Base-by-base conservation (phyloP, 2,888 invertebrate species). In the Prenolepis imparis region DNA sequence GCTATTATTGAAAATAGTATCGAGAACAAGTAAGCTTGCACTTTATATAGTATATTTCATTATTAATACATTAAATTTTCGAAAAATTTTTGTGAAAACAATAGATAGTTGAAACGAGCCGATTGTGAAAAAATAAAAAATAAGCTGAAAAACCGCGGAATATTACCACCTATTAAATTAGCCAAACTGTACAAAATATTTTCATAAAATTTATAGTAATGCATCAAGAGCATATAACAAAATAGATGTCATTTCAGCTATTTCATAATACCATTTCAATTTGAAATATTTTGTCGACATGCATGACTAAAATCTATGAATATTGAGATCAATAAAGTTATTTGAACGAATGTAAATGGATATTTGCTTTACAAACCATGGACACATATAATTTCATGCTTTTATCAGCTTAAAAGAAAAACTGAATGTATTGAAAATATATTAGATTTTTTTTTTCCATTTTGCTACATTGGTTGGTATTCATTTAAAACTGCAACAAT, bases 401-500 rank as follows among this genome's bases (percentile, higher is more conserved):
- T 21, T 48, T 18, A 1, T 21, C 15, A 11, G 3, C 21, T 36
- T 15, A 21, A 63, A 63, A 12, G 12, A 2, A 32, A 28, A 74
- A 48, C 32, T 36, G 18, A 63, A 36, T 21, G 21, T 11, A 3
- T 64, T 48, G 0, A 28, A 74, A 44, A 3, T 18, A 48, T 64
- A 9, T n/a, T 8, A 28, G 36, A 28, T 9, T 15, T 67, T 41
- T 18, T 28, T 15, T 67, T 41, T 18, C n/a, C 15, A 11, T 67
- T 75, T 59, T 41, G 36, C 24, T 39, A 52, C 1, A 66, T 57
- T 3, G 3, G 21, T 21, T 39, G 28, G n/a, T 21, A 41, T 39
- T 57, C 12, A 5, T 57, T 57, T 67, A 28, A 77, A 67, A 70
- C 39, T 24, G n/a, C 15, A 24, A 68, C 39, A 21, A 68, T 12